Percentiles rank a stretch among this genome's conserved stretches.
Conservation (phyloP, 2,888 invertebrate genomes). For the Caenorhabditis doughertyi region DNA sequence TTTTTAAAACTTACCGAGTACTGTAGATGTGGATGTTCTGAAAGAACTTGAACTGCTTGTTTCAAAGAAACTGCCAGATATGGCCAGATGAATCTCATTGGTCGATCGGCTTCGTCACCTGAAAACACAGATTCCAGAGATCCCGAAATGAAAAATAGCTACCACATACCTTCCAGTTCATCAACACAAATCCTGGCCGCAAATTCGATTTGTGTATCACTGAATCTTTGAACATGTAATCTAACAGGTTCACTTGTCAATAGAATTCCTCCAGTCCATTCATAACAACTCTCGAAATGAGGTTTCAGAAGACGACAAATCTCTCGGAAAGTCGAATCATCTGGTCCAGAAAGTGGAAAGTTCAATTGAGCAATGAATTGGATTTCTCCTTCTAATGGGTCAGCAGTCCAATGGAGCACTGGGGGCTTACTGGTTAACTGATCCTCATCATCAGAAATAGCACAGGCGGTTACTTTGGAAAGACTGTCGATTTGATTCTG, state of each 20-base stretch:
- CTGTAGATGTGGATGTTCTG: conserved; percentile 64
- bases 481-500: conserved; percentile 56
- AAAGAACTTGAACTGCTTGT: conserved; percentile 61
- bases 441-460: conserved; percentile 50
- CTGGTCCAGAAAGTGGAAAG: conserved; percentile 66
- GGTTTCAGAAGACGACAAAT: conserved; percentile 64
- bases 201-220: conserved; percentile 67
- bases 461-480: conserved; percentile 41
- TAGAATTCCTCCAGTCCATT: conserved; percentile 69
- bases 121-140: background rate
- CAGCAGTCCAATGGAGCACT: conserved; percentile 69
- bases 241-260: conserved; percentile 67
- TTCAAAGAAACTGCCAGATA: conserved; percentile 63
- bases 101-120: conserved; percentile 59
- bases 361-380: conserved; percentile 69
- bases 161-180: conserved; percentile 63
- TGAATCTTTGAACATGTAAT: conserved; percentile 66
- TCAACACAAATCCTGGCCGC: conserved; percentile 69
- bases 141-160: background rate
- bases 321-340: conserved; percentile 66
- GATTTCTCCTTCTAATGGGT: conserved; percentile 70
- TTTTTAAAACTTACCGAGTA: conserved; percentile 45
- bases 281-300: conserved; percentile 62
- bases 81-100: conserved; percentile 67
- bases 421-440: conserved; percentile 56